These are phyloP conservation scores for Cryptocephalus primarius DNA, from an alignment of 2,888 invertebrate species.

Conservation along the genomic window DNA sequence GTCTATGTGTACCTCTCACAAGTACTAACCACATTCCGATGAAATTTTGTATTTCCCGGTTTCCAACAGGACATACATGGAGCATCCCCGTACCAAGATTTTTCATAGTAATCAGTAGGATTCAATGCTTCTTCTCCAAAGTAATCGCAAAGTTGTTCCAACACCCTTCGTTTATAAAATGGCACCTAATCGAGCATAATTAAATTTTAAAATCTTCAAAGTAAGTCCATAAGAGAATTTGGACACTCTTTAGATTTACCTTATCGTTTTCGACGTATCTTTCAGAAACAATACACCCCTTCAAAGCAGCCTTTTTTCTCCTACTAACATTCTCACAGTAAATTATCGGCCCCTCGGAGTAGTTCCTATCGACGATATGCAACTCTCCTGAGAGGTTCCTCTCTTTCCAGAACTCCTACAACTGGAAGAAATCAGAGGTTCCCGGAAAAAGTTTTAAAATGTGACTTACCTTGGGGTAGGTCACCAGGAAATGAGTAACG, in stretches of 20 bases:
- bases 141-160: conserved; percentile 19
- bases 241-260: no score
- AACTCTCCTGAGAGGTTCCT: conserved; percentile 20
- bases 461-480: conserved; percentile 15
- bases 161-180: conserved; percentile 13
- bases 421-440: not conserved
- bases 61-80: conserved; percentile 10
- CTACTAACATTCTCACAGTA: conserved; percentile 7
- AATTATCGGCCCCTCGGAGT: conserved; percentile 14
- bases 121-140: conserved; percentile 21
- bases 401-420: conserved; percentile 22
- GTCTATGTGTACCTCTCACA: not conserved
- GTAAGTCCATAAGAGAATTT: no score
- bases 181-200: conserved; percentile 1
- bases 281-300: no score
- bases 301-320: no score
- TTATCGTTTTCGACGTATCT: no score
- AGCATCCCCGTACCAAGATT: conserved; percentile 12
- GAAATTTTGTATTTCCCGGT: conserved; percentile 2
- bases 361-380: conserved; percentile 9
- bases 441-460: not conserved
- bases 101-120: conserved; percentile 20
- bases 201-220: no score
- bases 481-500: conserved; percentile 21
- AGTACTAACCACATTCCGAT: not conserved